Conservation (phyloP, 2,888 invertebrate genomes). For the Thelaira solivaga region DNA sequence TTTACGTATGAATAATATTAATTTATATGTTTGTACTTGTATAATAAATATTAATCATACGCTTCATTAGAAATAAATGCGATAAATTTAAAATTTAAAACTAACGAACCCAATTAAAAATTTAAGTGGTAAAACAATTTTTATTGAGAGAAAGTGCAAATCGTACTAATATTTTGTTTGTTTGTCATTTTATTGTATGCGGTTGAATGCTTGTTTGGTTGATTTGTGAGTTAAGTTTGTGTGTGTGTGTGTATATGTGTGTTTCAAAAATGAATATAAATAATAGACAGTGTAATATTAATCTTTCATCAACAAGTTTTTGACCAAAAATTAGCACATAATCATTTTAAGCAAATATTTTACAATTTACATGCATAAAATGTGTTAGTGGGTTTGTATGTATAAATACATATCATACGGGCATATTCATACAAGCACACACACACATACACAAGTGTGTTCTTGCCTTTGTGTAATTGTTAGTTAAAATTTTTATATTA, state of each 20-base stretch:
- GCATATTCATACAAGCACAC: too few relatives aligned
- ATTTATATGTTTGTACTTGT: conserved; percentile 35
- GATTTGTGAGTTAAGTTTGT: conserved; percentile 7
- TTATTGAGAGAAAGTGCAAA: background rate
- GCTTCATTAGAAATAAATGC: conserved; percentile 39
- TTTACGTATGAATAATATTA: conserved; percentile 44
- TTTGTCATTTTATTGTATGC: conserved; percentile 1
- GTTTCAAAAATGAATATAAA: conserved; percentile 21
- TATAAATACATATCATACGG: background rate
- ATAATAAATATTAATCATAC: conserved; percentile 53
- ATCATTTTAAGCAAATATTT: conserved; percentile 46
- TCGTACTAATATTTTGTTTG: background rate
- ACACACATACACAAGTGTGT: background rate
- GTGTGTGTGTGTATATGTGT: too few relatives aligned
- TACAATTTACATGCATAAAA: conserved; percentile 24
- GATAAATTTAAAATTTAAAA: conserved; percentile 38
- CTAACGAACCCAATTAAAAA: conserved; percentile 41
- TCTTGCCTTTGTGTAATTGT: background rate
- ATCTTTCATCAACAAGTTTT: conserved; percentile 54
- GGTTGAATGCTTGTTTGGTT: conserved; percentile 1
- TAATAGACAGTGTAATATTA: conserved; percentile 31
- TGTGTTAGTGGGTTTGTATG: too few relatives aligned
- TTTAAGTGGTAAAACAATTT: conserved; percentile 22
- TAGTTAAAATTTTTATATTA: conserved; percentile 26
- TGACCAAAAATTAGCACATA: conserved; percentile 40